These are phyloP conservation scores for Mycogona germanica DNA, from an alignment of 2,888 invertebrate species.

Conservation along the genomic window DNA sequence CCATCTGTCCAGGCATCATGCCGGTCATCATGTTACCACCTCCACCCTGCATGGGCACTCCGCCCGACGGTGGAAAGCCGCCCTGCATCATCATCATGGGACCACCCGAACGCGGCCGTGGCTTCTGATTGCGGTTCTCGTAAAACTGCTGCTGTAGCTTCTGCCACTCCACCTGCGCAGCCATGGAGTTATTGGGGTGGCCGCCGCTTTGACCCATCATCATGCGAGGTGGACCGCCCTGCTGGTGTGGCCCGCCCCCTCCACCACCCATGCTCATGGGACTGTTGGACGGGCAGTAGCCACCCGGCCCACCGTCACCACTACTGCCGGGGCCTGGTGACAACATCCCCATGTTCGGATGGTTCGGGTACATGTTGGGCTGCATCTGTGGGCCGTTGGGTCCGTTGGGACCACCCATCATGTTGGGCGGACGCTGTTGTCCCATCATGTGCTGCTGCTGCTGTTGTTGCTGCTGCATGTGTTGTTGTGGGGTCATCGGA, in stretches of 20 bases:
- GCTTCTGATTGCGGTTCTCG: conserved; percentile 51
- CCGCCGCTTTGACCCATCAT: conserved; percentile 23
- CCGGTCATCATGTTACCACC: conserved; percentile 23
- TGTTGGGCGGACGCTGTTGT: conserved; percentile 20
- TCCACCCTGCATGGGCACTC: conserved; percentile 35
- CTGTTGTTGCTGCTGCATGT: conserved; percentile 13
- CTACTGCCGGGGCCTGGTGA: conserved; percentile 15
- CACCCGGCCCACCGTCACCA: conserved; percentile 10
- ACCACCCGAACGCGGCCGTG: not conserved
- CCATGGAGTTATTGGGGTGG: conserved; percentile 30
- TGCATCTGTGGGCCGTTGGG: conserved; percentile 28
- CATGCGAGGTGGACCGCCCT: conserved; percentile 22
- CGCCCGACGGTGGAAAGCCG: conserved; percentile 27
- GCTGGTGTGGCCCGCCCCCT: conserved; percentile 15
- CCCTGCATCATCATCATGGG: conserved; percentile 20
- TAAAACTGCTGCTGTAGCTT: conserved; percentile 79
- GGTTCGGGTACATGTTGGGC: conserved; percentile 20
- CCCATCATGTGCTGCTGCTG: conserved; percentile 20
- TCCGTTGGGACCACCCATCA: conserved; percentile 25
- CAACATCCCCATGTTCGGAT: conserved; percentile 17
- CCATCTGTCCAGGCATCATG: conserved; percentile 19
- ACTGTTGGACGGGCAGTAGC: conserved; percentile 19
- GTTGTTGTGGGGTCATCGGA: conserved; percentile 22
- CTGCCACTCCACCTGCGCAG: conserved; percentile 76
- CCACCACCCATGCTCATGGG: conserved; percentile 21